These are phyloP conservation scores for Peromyscus eremicus DNA, from an alignment of 2,797 vertebrate species.

Conservation along the genomic window DNA sequence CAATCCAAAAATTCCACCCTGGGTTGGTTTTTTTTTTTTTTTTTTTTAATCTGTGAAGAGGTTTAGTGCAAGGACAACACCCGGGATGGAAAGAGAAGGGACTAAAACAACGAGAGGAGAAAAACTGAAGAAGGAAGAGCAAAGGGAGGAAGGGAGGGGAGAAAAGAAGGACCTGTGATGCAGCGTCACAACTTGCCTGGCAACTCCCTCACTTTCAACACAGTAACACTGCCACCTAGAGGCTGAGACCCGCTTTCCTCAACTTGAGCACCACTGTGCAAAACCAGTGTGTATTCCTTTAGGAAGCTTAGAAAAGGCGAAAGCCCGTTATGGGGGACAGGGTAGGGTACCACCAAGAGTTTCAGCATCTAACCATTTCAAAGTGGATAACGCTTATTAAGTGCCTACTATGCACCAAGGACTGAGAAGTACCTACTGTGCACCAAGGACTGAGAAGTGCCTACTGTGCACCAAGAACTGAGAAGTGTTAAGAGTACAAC, in stretches of 20 bases:
- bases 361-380: background rate
- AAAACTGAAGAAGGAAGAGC: background rate
- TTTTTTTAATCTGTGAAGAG: background rate
- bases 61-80: background rate
- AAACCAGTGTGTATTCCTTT: background rate
- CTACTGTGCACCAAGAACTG: background rate
- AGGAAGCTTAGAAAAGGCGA: background rate
- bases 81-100: background rate
- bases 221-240: constrained; percentile 89
- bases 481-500: background rate
- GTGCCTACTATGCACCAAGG: background rate
- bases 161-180: background rate
- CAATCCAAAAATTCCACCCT: background rate
- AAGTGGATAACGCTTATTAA: background rate
- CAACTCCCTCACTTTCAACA: constrained; percentile 59
- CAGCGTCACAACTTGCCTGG: background rate
- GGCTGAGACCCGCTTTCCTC: constrained; percentile 54
- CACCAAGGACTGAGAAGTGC: background rate
- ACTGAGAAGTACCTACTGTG: background rate
- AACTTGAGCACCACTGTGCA: rapidly evolving
- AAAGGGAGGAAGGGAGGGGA: background rate
- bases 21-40: constrained; percentile 9
- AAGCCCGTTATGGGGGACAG: rapidly evolving
- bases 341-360: background rate
- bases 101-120: background rate